These are phyloP conservation scores for Neodiprion virginianus DNA, from an alignment of 1,140 invertebrate species.

Conservation along the genomic window DNA sequence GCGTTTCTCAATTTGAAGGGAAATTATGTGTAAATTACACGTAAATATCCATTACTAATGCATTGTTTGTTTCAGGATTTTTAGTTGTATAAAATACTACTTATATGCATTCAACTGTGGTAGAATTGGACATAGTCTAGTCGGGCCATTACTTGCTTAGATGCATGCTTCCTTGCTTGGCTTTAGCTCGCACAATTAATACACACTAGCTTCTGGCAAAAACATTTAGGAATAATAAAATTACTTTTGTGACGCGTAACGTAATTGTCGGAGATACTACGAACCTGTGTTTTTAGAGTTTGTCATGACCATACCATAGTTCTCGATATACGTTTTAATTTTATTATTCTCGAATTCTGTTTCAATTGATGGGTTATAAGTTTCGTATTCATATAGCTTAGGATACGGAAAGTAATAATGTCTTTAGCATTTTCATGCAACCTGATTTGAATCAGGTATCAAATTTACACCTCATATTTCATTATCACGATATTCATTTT, in stretches of 20 bases:
- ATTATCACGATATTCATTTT: not conserved
- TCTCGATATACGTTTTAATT: too few species aligned
- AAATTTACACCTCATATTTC: not conserved
- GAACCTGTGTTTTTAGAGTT: too few species aligned
- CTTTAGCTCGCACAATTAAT: constrained; percentile 1
- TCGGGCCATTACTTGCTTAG: constrained; percentile 16
- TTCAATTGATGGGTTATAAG: not conserved
- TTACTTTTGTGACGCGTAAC: too few species aligned
- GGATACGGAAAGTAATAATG: too few species aligned
- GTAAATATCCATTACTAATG: constrained; percentile 17
- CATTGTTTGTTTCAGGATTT: constrained; percentile 43
- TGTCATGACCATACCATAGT: too few species aligned
- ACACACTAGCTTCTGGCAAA: not conserved
- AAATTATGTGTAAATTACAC: too few species aligned
- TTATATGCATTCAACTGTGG: not conserved
- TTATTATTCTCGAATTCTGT: not conserved
- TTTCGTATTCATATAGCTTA: too few species aligned
- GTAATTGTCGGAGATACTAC: too few species aligned
- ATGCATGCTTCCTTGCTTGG: constrained; percentile 23
- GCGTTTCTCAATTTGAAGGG: too few species aligned
- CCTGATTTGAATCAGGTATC: too few species aligned
- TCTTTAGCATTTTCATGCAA: too few species aligned
- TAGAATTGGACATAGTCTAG: constrained; percentile 8
- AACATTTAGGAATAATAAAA: too few species aligned
- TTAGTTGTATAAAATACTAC: constrained; percentile 1